Percentiles rank a stretch among this genome's conserved stretches.
These are phyloP conservation scores for Alaudala cheleensis DNA, from an alignment of 2,113 vertebrate species.

Conservation along the genomic window DNA sequence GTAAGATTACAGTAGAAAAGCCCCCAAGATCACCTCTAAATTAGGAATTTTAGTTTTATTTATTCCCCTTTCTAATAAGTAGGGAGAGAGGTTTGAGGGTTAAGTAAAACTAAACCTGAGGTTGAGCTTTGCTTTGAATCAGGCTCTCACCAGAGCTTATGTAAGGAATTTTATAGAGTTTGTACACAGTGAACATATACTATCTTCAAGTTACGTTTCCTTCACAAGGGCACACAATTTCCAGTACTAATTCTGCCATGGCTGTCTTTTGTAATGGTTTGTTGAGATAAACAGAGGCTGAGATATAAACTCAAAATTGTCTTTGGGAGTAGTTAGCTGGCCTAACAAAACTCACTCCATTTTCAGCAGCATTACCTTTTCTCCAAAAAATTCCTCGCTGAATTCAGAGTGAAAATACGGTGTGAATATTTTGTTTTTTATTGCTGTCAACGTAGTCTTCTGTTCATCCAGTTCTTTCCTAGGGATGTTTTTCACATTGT, in stretches of 20 bases:
- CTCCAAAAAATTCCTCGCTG: slow-evolving; percentile 9
- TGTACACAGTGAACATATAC: neutral
- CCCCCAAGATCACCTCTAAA: neutral
- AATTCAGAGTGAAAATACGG: slow-evolving; percentile 85
- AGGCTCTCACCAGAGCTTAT: neutral
- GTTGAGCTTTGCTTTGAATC: neutral
- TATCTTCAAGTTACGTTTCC: neutral
- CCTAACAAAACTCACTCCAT: neutral
- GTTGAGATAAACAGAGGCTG: neutral
- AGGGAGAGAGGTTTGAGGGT: neutral
- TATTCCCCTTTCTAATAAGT: neutral
- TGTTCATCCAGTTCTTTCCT: slow-evolving; percentile 79
- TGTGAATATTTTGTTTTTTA: slow-evolving; percentile 73
- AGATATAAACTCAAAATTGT: neutral
- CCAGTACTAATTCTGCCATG: neutral
- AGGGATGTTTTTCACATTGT: neutral
- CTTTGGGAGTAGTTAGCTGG: neutral
- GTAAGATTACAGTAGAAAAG: neutral
- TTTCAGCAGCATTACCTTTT: slow-evolving; percentile 66
- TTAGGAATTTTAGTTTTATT: neutral
- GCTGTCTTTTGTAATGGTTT: neutral
- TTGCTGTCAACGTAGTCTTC: slow-evolving; percentile 53
- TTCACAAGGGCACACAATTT: neutral
- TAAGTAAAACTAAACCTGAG: neutral
- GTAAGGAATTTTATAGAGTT: neutral